These are phyloP conservation scores for Netelia fuscicornis DNA, from an alignment of 2,888 invertebrate genomes.

Conservation along the genomic window DNA sequence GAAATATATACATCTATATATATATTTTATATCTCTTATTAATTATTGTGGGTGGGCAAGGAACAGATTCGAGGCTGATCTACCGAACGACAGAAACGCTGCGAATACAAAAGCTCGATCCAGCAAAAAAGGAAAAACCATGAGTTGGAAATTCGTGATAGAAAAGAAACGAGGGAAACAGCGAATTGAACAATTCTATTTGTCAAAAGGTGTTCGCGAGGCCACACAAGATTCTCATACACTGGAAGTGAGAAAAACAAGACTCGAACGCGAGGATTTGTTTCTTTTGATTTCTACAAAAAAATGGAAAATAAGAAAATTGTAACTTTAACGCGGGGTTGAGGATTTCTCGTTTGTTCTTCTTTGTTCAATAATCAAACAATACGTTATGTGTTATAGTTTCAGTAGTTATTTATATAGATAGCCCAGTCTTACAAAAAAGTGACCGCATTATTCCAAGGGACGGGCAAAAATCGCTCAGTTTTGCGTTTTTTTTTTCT, in stretches of 20 bases:
- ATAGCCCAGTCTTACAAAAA: conserved; percentile 84
- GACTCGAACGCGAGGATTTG: conserved; percentile 38
- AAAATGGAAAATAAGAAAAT: conserved; percentile 10
- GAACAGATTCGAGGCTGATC: conserved; percentile 55
- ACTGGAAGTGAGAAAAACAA: conserved; percentile 43
- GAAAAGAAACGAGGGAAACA: conserved; percentile 55
- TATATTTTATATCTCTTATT: conserved; percentile 42
- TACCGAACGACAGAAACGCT: conserved; percentile 62
- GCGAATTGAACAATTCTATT: not conserved
- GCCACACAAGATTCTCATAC: conserved; percentile 10
- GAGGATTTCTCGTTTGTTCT: conserved; percentile 49
- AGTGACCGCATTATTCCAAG: conserved; percentile 83
- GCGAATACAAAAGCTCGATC: conserved; percentile 47
- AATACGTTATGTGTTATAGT: conserved; percentile 82
- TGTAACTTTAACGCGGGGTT: conserved; percentile 60
- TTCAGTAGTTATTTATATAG: conserved; percentile 84
- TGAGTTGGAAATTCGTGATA: conserved; percentile 40
- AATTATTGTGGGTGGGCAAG: conserved; percentile 76
- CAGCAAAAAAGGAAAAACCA: conserved; percentile 2
- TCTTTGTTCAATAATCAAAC: conserved; percentile 75
- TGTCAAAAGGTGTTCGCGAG: not conserved
- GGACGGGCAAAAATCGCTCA: conserved; percentile 84
- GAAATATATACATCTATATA: not conserved
- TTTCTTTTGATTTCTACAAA: not conserved
- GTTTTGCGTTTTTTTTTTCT: conserved; percentile 73